These are phyloP conservation scores for Ditylenchus dipsaci DNA, from an alignment of 1,140 invertebrate species.

Conservation along the genomic window DNA sequence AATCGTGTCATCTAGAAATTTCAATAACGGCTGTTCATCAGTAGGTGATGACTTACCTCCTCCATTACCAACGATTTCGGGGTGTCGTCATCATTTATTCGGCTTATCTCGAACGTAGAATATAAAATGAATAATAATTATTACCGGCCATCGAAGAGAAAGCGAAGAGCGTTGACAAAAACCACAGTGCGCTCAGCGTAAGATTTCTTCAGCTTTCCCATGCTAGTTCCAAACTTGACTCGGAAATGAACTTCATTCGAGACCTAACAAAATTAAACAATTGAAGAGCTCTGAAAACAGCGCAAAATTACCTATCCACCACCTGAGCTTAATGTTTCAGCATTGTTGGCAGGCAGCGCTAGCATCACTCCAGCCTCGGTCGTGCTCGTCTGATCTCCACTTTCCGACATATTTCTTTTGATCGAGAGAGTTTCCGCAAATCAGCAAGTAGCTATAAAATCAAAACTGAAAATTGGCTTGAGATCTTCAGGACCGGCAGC, in stretches of 20 bases:
- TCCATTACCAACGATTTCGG: no score
- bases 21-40: no score
- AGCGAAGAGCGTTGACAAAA: conserved; percentile 68
- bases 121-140: no score
- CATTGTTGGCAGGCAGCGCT: conserved; percentile 36
- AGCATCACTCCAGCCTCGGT: conserved; percentile 7
- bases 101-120: no score
- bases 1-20: no score
- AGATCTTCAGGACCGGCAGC: no score
- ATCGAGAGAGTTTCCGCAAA: background rate
- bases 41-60: no score
- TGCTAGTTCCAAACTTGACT: conserved; percentile 75
- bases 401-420: conserved; percentile 16
- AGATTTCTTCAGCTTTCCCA: conserved; percentile 76
- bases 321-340: conserved; percentile 73
- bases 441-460: background rate
- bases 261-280: no score
- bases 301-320: conserved; percentile 66
- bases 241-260: conserved; percentile 76
- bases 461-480: no score
- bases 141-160: conserved; percentile 66
- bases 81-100: no score
- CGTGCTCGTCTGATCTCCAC: conserved; percentile 10
- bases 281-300: conserved; percentile 37
- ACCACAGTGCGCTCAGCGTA: conserved; percentile 69